phyloP scores from a whole-genome alignment of 1,140 invertebrate species.

The Watersipora subatra region DNA sequence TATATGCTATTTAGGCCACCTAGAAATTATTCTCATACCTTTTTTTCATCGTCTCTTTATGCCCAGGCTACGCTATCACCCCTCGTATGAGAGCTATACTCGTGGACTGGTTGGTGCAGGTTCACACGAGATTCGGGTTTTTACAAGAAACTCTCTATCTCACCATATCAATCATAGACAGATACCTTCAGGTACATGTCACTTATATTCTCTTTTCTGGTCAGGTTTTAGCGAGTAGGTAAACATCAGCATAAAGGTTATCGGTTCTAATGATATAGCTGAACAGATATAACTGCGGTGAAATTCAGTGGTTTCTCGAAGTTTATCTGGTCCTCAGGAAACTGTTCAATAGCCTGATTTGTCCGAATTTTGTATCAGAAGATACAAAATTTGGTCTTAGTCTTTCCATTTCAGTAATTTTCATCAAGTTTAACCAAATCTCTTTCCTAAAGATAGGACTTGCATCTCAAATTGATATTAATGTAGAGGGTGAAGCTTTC shows the following conservation, averaged over 20 bases:
- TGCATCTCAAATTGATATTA: too few species aligned
- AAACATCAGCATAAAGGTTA: background rate
- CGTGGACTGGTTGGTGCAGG: constrained; percentile 86
- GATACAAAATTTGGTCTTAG: too few species aligned
- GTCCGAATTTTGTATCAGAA: too few species aligned
- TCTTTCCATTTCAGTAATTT: too few species aligned
- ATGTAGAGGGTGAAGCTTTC: too few species aligned
- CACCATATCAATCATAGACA: constrained; percentile 72
- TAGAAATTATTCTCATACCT: too few species aligned
- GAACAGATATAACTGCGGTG: background rate
- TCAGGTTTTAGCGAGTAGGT: background rate
- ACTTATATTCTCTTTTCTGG: background rate
- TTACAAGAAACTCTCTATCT: constrained; percentile 81
- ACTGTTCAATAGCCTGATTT: too few species aligned
- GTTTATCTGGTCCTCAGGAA: too few species aligned
- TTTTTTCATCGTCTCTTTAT: too few species aligned
- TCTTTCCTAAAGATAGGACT: too few species aligned
- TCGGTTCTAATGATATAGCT: background rate
- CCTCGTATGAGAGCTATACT: constrained; percentile 61
- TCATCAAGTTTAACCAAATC: too few species aligned
- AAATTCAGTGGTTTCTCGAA: background rate
- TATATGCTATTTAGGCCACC: too few species aligned
- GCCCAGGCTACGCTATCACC: background rate
- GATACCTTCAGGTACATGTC: constrained; percentile 65
- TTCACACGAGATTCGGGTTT: constrained; percentile 73